These are phyloP conservation scores for Diadegma fenestrale DNA, from an alignment of 2,888 invertebrate species.

Conservation along the genomic window DNA sequence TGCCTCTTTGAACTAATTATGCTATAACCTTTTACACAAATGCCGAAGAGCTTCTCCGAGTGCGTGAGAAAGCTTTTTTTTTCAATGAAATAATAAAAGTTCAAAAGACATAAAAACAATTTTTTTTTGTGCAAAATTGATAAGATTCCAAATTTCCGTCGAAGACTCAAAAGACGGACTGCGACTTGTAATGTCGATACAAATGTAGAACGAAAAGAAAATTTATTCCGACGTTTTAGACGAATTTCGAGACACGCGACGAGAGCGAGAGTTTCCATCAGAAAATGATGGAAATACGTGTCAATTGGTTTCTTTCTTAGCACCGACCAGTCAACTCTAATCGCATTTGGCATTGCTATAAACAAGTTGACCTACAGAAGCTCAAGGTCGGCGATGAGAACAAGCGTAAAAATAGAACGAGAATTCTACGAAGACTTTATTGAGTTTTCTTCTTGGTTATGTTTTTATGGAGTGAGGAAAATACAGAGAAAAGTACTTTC, in stretches of 20 bases:
- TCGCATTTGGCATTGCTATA: conserved; percentile 47
- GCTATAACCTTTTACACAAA: background rate
- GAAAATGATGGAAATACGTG: conserved; percentile 59
- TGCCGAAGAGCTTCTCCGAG: background rate
- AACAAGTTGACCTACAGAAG: conserved; percentile 59
- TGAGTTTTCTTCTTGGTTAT: background rate
- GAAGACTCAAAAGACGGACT: too few relatives aligned
- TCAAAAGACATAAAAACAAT: background rate
- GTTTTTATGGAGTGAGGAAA: background rate
- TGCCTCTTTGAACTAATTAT: background rate
- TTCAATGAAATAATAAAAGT: background rate
- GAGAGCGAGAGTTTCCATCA: conserved; percentile 14
- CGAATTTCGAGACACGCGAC: background rate
- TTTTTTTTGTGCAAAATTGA: background rate
- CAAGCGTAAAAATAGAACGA: conserved; percentile 14
- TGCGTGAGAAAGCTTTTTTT: background rate
- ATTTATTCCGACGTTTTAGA: too few relatives aligned
- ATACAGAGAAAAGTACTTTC: background rate
- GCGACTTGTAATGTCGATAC: too few relatives aligned
- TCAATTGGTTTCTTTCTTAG: conserved; percentile 46
- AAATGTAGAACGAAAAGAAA: too few relatives aligned
- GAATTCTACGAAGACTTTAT: conserved; percentile 15
- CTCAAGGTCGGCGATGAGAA: conserved; percentile 38
- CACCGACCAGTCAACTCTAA: conserved; percentile 43
- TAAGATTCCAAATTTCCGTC: too few relatives aligned